Evolutionary conservation across 2,797 vertebrate genomes (phyloP), one percentile per base, ranked within the genome.

Genomic region (Manis crassicaudata): DNA sequence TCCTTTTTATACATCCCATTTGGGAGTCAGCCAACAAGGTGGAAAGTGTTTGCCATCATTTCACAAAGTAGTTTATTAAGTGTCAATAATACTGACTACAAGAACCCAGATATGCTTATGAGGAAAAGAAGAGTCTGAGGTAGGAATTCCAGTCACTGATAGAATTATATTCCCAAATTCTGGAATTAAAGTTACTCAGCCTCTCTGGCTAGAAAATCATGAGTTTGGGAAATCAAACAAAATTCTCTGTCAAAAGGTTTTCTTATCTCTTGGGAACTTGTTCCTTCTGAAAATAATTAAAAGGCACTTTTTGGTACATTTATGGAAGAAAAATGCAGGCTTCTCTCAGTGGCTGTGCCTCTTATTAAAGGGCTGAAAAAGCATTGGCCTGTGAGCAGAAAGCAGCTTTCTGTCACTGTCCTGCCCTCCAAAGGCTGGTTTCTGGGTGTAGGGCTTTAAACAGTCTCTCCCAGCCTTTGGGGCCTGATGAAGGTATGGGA

Each of bases 1-100:
- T 94, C n/a, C 17, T 77, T 80, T 46, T 62, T 40, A 17, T 35
- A 4, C 3, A 43, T 43, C 17, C 13, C 0, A 21, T 18, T 21
- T 94, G 35, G 68, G 17, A 84, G 72, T 85, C 40, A 67, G 21
- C 16, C 54, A 62, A 25, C 7, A 35, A 17, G 14, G 18, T 40
- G 18, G 43, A 80, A 81, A 68, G 29, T 29, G 13, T 68, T 62
- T 40, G 16, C 21, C 9, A 25, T 37, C 73, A 63, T 65, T 79
- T 92, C 58, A 75, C n/a, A 83, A 35, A 90, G 76, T 35, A 73
- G 12, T 54, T 81, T 43, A 37, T 82, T 56, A 43, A n/a, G 32
- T 87, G 35, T 60, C 32, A 62, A 4, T 58, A 25, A 11, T 2
- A 87, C 2, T 65, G 37, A 40, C n/a, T 32, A 5, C 20, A 75